These are phyloP conservation scores for Eufriesea mexicana DNA, from an alignment of 1,140 invertebrate genomes.

Conservation along the genomic window DNA sequence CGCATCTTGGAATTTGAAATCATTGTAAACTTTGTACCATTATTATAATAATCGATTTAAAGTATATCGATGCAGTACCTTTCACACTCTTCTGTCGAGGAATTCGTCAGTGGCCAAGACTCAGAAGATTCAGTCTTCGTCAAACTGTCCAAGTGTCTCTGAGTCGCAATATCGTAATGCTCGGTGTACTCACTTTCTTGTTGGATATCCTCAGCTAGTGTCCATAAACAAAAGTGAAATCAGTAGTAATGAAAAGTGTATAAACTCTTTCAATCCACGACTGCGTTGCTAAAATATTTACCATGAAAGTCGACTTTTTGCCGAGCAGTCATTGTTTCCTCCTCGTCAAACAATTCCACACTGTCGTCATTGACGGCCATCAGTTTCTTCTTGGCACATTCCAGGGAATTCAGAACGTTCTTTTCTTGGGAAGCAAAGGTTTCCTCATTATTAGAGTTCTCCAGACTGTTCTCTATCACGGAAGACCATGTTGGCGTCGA, in stretches of 20 bases:
- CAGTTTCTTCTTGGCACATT: conserved; percentile 35
- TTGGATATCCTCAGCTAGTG: conserved; percentile 79
- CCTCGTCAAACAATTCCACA: neutral
- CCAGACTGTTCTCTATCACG: neutral
- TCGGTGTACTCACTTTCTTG: conserved; percentile 86
- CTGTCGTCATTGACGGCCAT: conserved; percentile 23
- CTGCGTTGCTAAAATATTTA: neutral
- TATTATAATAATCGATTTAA: neutral
- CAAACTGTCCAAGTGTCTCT: conserved; percentile 84
- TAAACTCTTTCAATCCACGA: neutral
- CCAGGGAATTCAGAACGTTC: conserved; percentile 23
- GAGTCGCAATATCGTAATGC: conserved; percentile 83
- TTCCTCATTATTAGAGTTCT: conserved; percentile 12
- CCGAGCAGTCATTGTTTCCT: neutral
- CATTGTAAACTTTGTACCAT: too few relatives aligned
- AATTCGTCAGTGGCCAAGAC: neutral
- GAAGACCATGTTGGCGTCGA: conserved; percentile 62
- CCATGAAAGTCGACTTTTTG: conserved; percentile 38
- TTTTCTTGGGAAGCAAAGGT: conserved; percentile 18
- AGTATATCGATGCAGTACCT: neutral
- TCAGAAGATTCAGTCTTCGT: conserved; percentile 47
- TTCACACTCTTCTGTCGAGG: neutral
- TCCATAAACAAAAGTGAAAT: neutral
- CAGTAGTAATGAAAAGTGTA: neutral
- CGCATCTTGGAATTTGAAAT: too few relatives aligned